A percentile compares a stretch with the other conserved stretches of the same genome.
Conservation (phyloP, 2,113 vertebrate species). For the Noturus placidus region DNA sequence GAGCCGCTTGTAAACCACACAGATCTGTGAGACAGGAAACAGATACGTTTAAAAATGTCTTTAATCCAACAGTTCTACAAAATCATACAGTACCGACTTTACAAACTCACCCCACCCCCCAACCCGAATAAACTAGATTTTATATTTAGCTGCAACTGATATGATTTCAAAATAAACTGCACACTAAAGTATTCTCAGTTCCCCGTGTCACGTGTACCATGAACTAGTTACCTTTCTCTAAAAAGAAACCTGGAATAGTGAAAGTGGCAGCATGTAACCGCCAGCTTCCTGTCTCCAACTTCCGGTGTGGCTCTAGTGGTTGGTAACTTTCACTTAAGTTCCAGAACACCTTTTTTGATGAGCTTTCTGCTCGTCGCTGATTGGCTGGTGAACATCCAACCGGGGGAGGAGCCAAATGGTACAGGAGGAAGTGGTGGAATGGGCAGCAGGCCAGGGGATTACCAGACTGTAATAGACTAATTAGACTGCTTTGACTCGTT, state of each 20-base stretch:
- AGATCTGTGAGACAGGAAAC: slow-evolving; percentile 65
- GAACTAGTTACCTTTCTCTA: slow-evolving; percentile 6
- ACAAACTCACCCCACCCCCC: not conserved
- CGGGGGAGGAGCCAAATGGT: not conserved
- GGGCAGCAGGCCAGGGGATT: slow-evolving; percentile 50
- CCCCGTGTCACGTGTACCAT: slow-evolving; percentile 26
- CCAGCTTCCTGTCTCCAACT: slow-evolving; percentile 51
- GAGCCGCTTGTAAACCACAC: slow-evolving; percentile 68
- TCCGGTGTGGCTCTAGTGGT: slow-evolving; percentile 44
- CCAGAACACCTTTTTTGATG: slow-evolving; percentile 38
- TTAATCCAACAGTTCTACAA: not conserved
- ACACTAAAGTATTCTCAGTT: slow-evolving; percentile 5
- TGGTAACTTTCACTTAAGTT: slow-evolving; percentile 30
- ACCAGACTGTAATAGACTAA: slow-evolving; percentile 18
- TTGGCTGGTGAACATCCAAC: slow-evolving; percentile 17
- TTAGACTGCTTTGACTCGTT: not conserved
- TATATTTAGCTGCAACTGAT: slow-evolving; percentile 14
- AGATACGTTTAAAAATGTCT: not conserved
- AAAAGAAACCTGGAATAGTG: slow-evolving; percentile 42
- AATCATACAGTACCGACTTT: not conserved
- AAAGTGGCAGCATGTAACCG: slow-evolving; percentile 47
- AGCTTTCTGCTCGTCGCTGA: not conserved
- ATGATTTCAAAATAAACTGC: slow-evolving; percentile 19
- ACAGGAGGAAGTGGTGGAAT: slow-evolving; percentile 42
- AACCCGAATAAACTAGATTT: not conserved